These are phyloP conservation scores for Xiphophorus birchmanni DNA, from an alignment of 2,797 vertebrate species.

Conservation along the genomic window DNA sequence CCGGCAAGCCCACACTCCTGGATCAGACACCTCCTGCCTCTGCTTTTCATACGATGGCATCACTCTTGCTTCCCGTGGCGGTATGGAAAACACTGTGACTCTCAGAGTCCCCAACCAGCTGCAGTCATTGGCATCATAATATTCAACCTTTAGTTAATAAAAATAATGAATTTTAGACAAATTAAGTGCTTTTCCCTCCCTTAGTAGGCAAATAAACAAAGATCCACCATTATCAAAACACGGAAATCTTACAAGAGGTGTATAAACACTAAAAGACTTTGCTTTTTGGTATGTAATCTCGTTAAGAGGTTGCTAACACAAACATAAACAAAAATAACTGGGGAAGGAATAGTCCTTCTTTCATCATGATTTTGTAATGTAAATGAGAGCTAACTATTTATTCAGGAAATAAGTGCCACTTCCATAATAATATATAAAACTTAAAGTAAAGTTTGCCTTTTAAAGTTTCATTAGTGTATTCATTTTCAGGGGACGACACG, in stretches of 20 bases:
- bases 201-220: slow-evolving; percentile 34
- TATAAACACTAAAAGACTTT: slow-evolving; percentile 12
- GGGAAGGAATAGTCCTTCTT: slow-evolving; percentile 18
- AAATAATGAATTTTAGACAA: slow-evolving; percentile 1
- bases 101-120: slow-evolving; percentile 1
- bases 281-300: slow-evolving; percentile 17
- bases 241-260: not conserved
- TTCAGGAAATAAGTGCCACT: not conserved
- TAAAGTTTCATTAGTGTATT: slow-evolving; percentile 13
- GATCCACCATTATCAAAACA: not conserved
- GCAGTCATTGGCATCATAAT: slow-evolving; percentile 4
- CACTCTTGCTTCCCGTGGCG: slow-evolving; percentile 92
- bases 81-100: slow-evolving; percentile 71
- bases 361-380: slow-evolving; percentile 23
- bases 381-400: slow-evolving; percentile 31
- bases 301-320: slow-evolving; percentile 26
- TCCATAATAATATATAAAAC: not conserved
- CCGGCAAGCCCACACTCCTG: slow-evolving; percentile 89
- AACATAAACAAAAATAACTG: slow-evolving; percentile 40
- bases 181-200: slow-evolving; percentile 22
- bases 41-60: slow-evolving; percentile 93
- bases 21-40: slow-evolving; percentile 91
- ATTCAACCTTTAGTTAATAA: not conserved
- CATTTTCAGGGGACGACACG: slow-evolving; percentile 91
- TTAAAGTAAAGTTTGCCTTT: not conserved